Evolutionary conservation across 2,113 vertebrate genomes (phyloP).

Genomic region (Mesitornis unicolor): DNA sequence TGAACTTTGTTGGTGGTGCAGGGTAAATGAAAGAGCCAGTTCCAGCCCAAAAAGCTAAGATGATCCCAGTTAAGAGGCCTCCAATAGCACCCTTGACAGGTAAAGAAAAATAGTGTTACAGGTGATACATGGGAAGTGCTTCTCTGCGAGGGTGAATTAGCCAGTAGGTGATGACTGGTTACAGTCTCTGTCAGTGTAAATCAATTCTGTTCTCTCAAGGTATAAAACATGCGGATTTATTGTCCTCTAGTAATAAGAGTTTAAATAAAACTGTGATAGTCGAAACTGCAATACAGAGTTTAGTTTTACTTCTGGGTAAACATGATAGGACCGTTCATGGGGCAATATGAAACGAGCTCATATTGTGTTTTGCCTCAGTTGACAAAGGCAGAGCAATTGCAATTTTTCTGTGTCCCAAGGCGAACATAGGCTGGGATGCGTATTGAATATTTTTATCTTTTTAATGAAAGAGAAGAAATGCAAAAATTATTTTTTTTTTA

Average conservation of each 20-base stretch:
- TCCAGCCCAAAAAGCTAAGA: constrained; percentile 76
- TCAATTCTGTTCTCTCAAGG: background rate
- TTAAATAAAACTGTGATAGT: background rate
- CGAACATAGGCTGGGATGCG: background rate
- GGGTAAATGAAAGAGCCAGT: constrained; percentile 80
- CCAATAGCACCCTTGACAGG: constrained; percentile 76
- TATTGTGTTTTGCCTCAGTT: background rate
- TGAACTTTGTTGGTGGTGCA: constrained; percentile 65
- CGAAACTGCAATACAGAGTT: background rate
- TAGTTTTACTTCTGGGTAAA: background rate
- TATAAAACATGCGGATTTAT: background rate
- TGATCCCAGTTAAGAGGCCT: constrained; percentile 76
- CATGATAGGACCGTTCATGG: accelerated
- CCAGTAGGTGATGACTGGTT: background rate
- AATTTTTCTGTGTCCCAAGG: background rate
- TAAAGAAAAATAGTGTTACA: background rate
- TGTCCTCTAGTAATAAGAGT: background rate
- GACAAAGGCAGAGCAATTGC: background rate
- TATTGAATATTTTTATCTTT: background rate
- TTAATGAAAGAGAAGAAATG: background rate
- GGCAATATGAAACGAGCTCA: background rate
- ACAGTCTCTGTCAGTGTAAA: accelerated
- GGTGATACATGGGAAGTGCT: accelerated
- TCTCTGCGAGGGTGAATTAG: accelerated
- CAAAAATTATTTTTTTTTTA: background rate